Evolutionary conservation across 2,888 invertebrate species (phyloP).

Genomic region (Ctena decussata): DNA sequence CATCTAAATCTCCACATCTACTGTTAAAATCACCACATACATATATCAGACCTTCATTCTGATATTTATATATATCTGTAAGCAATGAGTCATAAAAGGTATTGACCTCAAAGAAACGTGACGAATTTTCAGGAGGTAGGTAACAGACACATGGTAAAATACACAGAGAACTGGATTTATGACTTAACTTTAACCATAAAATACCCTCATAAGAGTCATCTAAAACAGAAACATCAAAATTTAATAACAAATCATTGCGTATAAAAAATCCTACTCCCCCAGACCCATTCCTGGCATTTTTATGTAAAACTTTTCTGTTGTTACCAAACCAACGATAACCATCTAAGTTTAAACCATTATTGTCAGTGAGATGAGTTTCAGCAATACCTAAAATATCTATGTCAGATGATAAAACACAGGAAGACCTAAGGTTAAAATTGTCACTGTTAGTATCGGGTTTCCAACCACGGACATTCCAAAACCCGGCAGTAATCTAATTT

Average conservation of each 20-base stretch:
- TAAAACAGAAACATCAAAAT: conserved; percentile 18
- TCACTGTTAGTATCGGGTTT: not conserved
- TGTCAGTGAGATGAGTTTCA: conserved; percentile 26
- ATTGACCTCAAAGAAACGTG: conserved; percentile 34
- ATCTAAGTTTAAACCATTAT: not conserved
- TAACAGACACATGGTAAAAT: conserved; percentile 41
- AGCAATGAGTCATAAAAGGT: conserved; percentile 29
- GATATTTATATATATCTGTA: conserved; percentile 19
- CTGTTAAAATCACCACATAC: conserved; percentile 51
- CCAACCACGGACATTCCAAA: conserved; percentile 29
- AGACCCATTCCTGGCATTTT: conserved; percentile 10
- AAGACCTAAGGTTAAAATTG: conserved; percentile 1
- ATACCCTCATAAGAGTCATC: conserved; percentile 21
- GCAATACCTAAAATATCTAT: conserved; percentile 42
- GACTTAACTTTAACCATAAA: conserved; percentile 21
- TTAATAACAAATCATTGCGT: not conserved
- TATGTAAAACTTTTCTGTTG: conserved; percentile 18
- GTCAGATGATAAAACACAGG: not conserved
- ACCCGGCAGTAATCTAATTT: not conserved
- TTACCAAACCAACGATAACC: conserved; percentile 26
- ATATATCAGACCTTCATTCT: conserved; percentile 14
- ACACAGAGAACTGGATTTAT: not conserved
- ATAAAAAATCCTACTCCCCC: conserved; percentile 41
- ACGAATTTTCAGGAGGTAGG: conserved; percentile 38
- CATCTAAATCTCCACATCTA: conserved; percentile 35